Evolutionary conservation across 2,113 vertebrate genomes (phyloP), one percentile per base, ranked within the genome.

Genomic region (Hydropotes inermis): DNA sequence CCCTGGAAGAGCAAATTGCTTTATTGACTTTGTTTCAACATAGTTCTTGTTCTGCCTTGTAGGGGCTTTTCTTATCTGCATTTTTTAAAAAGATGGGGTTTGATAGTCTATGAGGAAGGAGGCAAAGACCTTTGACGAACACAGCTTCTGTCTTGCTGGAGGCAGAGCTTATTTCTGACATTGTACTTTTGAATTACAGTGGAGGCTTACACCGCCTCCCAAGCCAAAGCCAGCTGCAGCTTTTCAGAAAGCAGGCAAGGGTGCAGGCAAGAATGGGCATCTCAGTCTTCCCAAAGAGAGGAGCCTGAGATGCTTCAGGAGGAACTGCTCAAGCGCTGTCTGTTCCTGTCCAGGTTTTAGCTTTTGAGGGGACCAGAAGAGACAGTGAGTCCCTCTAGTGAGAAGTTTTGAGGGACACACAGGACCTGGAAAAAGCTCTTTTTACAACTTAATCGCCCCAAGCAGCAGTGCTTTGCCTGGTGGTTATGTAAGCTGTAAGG

Each of bases 11-110:
- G 61, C 82, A 95, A 95, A 98, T 97, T 94, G 91, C 93, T 95
- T 97, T 95, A 97, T 81, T 96, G 94, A 97, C 92, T 96, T 97
- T 95, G 95, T 87, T 95, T 96, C 93, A 84, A 25, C 61, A 76
- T 55, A 54, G 60, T 79, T 95, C 93, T 95, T 95, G 33, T 97
- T 96, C 81, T 95, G 79, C 79, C 78, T 97, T 92, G 54, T 89
- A 96, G 84, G 87, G 36, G 3, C 70, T 97, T 97, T 96, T 88
- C 74, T 96, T 93, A 58, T 97, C 95, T 94, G 90, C 55, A 84
- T 90, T 97, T 61, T 81, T 30, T 13, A 4, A 52, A 43, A 89
- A 96, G 67, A 92, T 13, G 61, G 55, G 84, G 81, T 84, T 78
- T 88, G 88, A 89, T 82, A 78, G 86, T 93, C 67, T 89, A 6